Evolutionary conservation across 2,888 invertebrate species (phyloP), one percentile per base, ranked within the genome.

Genomic region (Microctonus brassicae): DNA sequence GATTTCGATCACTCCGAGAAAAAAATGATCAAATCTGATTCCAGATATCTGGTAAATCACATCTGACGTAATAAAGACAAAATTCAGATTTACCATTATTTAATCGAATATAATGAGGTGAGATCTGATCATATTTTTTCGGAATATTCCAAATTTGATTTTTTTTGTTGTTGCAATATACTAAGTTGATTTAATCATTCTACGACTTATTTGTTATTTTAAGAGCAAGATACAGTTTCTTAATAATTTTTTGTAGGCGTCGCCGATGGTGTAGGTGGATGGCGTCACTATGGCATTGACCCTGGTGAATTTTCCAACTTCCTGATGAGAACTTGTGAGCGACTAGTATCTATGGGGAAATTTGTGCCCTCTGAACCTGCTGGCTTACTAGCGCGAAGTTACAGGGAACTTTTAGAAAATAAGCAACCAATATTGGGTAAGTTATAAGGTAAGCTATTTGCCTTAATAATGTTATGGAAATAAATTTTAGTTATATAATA

Each of bases 191-290:
- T 47, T 39, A n/a, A 22, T 22, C n/a, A n/a, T n/a, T n/a, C n/a
- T n/a, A n/a, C n/a, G n/a, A n/a, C n/a, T n/a, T n/a, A n/a, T n/a
- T n/a, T n/a, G n/a, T n/a, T 39, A n/a, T 24, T 52, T 2, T 24
- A 4, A 33, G 13, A 10, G 13, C 4, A 6, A 58, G n/a, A 34
- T 10, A 34, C 9, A 7, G 17, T 7, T 68, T 24, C 60, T 63
- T 52, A 20, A 39, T 69, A 33, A 53, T 64, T 39, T 67, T 52
- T 76, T 88, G 9, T 84, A 97, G 99, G 98, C 84, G 98, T 99
- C 80, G 99, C 99, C 73, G 99, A 99, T 89, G 99, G 99, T 76
- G 99, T 99, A 68, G 99, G 99, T 69, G 99, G 99, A 65, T 99
- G 99, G 99, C 92, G 98, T 83, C 95, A 95, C 76, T 98, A 98